Evolutionary conservation across 2,113 vertebrate species (phyloP).

Genomic region (Sula dactylatra): DNA sequence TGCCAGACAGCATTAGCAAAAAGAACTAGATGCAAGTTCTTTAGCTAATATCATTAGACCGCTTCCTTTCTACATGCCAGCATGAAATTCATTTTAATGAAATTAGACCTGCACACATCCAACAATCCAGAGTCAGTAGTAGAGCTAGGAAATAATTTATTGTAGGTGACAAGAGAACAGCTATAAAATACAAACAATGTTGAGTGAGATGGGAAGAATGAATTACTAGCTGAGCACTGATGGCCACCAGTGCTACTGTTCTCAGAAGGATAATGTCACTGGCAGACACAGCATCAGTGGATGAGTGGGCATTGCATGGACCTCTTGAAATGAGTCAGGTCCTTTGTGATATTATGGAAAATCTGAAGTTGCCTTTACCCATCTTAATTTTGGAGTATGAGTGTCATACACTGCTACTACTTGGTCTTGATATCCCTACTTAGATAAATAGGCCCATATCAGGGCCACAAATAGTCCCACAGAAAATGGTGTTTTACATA

Average conservation of each 20-base stretch:
- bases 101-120: constrained; percentile 34
- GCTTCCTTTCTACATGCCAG: background rate
- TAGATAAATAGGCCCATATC: background rate
- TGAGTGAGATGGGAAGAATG: background rate
- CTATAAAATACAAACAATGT: constrained; percentile 12
- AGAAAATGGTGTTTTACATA: background rate
- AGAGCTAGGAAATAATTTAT: constrained; percentile 38
- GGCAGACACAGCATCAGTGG: background rate
- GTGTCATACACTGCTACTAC: background rate
- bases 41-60: constrained; percentile 25
- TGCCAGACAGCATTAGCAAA: constrained; percentile 44
- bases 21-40: background rate
- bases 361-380: background rate
- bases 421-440: background rate
- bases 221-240: background rate
- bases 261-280: background rate
- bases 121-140: background rate
- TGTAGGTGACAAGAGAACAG: constrained; percentile 41
- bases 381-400: background rate
- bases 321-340: background rate
- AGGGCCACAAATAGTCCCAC: background rate
- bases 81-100: background rate
- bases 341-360: background rate
- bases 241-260: background rate
- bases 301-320: background rate